These are phyloP conservation scores for Tachina grossa DNA, from an alignment of 2,888 invertebrate species.

Conservation along the genomic window DNA sequence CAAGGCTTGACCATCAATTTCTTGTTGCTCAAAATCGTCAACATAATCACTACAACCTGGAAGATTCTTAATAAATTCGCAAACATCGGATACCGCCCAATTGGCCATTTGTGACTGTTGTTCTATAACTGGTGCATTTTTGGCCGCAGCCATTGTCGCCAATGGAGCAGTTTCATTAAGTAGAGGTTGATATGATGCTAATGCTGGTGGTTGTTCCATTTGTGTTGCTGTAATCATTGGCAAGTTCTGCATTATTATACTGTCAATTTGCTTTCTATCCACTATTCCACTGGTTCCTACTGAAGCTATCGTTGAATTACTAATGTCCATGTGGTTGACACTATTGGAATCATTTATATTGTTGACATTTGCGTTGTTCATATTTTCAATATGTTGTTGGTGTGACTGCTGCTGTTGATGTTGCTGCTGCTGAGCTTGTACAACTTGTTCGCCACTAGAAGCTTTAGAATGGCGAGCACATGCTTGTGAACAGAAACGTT, in stretches of 20 bases:
- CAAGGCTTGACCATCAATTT: slow-evolving; percentile 97
- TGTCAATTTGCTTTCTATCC: slow-evolving; percentile 76
- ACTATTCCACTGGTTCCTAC: slow-evolving; percentile 24
- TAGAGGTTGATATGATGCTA: slow-evolving; percentile 16
- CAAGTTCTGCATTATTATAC: slow-evolving; percentile 51
- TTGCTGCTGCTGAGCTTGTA: slow-evolving; percentile 61
- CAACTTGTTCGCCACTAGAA: slow-evolving; percentile 71
- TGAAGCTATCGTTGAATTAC: slow-evolving; percentile 39
- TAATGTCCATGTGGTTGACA: slow-evolving; percentile 41
- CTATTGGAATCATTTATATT: slow-evolving; percentile 37
- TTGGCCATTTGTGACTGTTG: slow-evolving; percentile 80
- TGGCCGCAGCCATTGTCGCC: slow-evolving; percentile 10
- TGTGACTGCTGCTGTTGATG: slow-evolving; percentile 46
- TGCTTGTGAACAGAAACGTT: slow-evolving; percentile 89
- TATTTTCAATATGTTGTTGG: slow-evolving; percentile 43
- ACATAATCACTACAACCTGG: slow-evolving; percentile 96
- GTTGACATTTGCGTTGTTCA: slow-evolving; percentile 62
- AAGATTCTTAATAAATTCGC: slow-evolving; percentile 93
- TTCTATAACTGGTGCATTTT: slow-evolving; percentile 57
- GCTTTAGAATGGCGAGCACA: slow-evolving; percentile 85
- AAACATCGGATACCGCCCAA: slow-evolving; percentile 91
- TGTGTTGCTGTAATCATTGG: slow-evolving; percentile 37
- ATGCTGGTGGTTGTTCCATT: slow-evolving; percentile 33
- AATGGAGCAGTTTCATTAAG: slow-evolving; percentile 45
- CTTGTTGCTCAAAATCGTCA: slow-evolving; percentile 96